Evolutionary conservation across 2,888 invertebrate genomes (phyloP), one percentile per base, ranked within the genome.

Genomic region (Xestia sexstrigata): DNA sequence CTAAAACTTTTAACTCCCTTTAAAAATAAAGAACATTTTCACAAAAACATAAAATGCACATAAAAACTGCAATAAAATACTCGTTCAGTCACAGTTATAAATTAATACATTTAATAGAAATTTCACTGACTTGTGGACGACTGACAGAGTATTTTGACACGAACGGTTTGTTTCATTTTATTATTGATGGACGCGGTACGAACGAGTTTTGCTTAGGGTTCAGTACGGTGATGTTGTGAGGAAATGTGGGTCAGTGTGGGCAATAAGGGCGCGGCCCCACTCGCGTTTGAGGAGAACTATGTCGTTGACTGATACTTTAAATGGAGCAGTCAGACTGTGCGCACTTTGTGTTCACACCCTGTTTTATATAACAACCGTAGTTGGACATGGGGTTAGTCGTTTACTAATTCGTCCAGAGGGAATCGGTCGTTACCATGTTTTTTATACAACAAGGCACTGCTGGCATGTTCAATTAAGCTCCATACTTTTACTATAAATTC

Each of bases 91-190:
- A 74, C 52, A 63, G 62, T 65, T 3, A 65, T 65, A 84, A 76
- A 76, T 30, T 26, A 77, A 62, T 63, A 66, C 71, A 85, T 68
- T 83, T 75, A 79, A 58, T 60, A 60, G 23, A 30, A 17, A 85
- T 52, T 70, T 70, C 66, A 80, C 62, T 52, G 76, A 69, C 62
- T 75, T 42, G 49, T 49, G 20, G 49, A 30, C 45, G 30, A 65
- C 60, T 82, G 83, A 70, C 82, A 82, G 66, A 68, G 7, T 45
- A 26, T 47, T 77, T 66, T 84, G 83, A 85, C 85, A 62, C 9
- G 52, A 6, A 5, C 20, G 13, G 35, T 55, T 84, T 85, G 65
- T 85, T 84, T 84, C 67, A 23, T 78, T 62, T 42, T 74, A 55
- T 82, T 85, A 71, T 74, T 73, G 47, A 66, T 75, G 69, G 70